Conservation (phyloP, 2,113 vertebrate species). For the Pogonocichla stellata region DNA sequence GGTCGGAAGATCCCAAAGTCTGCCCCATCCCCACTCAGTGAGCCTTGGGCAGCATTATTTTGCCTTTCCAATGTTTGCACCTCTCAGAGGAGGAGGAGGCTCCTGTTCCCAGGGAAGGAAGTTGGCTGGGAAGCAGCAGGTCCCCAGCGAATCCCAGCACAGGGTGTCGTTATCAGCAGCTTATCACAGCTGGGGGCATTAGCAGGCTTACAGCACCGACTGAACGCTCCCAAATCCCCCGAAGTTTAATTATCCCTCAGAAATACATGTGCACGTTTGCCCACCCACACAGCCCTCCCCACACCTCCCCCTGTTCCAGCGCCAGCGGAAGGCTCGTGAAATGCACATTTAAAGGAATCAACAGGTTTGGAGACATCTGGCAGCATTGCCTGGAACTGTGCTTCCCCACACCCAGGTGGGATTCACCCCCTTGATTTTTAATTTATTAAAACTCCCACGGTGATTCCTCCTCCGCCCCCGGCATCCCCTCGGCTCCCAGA, state of each 20-base stretch:
- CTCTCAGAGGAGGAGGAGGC: background rate
- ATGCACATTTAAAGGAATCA: background rate
- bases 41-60: background rate
- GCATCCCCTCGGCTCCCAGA: background rate
- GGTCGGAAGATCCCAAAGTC: background rate
- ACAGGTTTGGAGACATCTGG: conserved; percentile 14
- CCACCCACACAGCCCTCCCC: background rate
- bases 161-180: conserved; percentile 62
- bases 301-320: background rate
- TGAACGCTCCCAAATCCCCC: conserved; percentile 60
- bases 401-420: background rate
- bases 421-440: background rate
- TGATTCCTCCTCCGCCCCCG: background rate
- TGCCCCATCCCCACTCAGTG: background rate
- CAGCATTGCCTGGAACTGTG: background rate
- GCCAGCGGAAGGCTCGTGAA: background rate
- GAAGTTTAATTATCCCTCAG: conserved; percentile 64
- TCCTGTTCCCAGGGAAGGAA: background rate
- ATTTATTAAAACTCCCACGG: background rate
- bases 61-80: background rate
- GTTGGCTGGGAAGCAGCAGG: conserved; percentile 20
- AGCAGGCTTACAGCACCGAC: conserved; percentile 47
- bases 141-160: conserved; percentile 4
- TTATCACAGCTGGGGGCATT: conserved; percentile 65
- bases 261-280: conserved; percentile 18